Percentiles rank a stretch among this genome's conserved stretches.
Evolutionary conservation across 2,888 invertebrate species (phyloP).

Genomic region (Erannis defoliaria): DNA sequence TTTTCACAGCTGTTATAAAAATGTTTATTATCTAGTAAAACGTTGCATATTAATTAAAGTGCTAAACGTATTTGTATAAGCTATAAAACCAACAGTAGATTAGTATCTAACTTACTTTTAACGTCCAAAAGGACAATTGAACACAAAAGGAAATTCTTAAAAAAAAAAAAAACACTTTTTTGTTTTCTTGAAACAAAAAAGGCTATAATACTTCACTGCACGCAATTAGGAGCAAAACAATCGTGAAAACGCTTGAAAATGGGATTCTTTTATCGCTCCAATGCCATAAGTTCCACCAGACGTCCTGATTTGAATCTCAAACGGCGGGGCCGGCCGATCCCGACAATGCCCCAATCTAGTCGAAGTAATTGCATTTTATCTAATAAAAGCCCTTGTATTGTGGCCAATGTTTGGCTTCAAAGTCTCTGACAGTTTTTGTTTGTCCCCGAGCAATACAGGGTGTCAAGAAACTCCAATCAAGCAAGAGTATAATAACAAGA

Average conservation of each 20-base stretch:
- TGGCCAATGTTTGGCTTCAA: conserved; percentile 35
- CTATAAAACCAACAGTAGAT: neutral
- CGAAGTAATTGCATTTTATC: conserved; percentile 53
- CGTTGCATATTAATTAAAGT: neutral
- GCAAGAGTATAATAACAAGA: no score
- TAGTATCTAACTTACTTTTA: neutral
- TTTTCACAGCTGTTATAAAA: no score
- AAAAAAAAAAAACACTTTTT: no score
- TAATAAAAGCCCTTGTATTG: conserved; percentile 44
- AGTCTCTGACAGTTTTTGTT: conserved; percentile 22
- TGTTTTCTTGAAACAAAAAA: conserved; percentile 2
- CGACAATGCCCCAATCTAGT: conserved; percentile 45
- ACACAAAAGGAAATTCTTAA: conserved; percentile 1
- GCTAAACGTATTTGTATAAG: neutral
- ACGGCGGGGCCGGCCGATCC: conserved; percentile 40
- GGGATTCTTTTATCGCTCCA: conserved; percentile 29
- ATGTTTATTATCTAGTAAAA: neutral
- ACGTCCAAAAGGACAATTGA: neutral
- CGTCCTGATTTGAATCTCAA: conserved; percentile 56
- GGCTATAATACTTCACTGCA: conserved; percentile 15
- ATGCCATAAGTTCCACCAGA: conserved; percentile 36
- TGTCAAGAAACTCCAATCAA: no score
- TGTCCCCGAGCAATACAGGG: conserved; percentile 11
- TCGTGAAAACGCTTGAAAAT: conserved; percentile 22
- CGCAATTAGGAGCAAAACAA: conserved; percentile 31